phyloP scores from a whole-genome alignment of 2,113 vertebrate species.

The Carassius gibelio region DNA sequence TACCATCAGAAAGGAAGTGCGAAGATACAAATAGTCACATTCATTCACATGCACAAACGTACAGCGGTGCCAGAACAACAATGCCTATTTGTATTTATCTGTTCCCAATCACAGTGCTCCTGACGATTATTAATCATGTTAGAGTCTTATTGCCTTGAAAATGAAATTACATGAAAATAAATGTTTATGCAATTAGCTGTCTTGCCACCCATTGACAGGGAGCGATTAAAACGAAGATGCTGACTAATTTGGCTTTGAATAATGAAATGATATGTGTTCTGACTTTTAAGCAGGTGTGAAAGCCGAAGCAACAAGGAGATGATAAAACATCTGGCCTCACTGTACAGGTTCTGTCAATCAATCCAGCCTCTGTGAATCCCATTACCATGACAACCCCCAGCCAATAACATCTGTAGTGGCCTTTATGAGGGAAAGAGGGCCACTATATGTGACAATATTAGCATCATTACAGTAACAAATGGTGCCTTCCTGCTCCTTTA shows the following conservation, averaged over 20 bases:
- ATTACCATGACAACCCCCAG: constrained; percentile 43
- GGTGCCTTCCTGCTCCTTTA: constrained; percentile 23
- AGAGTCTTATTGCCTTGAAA: constrained; percentile 10
- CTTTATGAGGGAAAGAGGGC: constrained; percentile 30
- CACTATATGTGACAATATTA: constrained; percentile 50
- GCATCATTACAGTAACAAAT: constrained; percentile 56
- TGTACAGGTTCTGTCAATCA: constrained; percentile 49
- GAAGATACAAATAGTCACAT: neutral
- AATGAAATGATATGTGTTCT: constrained; percentile 26
- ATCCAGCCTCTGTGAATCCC: constrained; percentile 6
- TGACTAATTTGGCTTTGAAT: constrained; percentile 23
- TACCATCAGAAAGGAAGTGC: neutral
- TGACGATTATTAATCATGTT: constrained; percentile 18
- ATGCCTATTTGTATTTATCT: constrained; percentile 24
- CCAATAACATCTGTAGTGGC: constrained; percentile 49
- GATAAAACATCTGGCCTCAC: constrained; percentile 33
- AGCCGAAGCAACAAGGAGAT: neutral
- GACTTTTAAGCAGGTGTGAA: constrained; percentile 33
- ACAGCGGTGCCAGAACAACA: neutral
- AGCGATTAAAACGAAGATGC: constrained; percentile 17
- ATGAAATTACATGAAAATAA: constrained; percentile 22
- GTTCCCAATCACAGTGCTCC: neutral
- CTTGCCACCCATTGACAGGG: constrained; percentile 16
- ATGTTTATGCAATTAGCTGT: constrained; percentile 27
- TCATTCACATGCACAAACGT: neutral